phyloP scores from a whole-genome alignment of 2,113 vertebrate species.

The Mionectes macconnelli region DNA sequence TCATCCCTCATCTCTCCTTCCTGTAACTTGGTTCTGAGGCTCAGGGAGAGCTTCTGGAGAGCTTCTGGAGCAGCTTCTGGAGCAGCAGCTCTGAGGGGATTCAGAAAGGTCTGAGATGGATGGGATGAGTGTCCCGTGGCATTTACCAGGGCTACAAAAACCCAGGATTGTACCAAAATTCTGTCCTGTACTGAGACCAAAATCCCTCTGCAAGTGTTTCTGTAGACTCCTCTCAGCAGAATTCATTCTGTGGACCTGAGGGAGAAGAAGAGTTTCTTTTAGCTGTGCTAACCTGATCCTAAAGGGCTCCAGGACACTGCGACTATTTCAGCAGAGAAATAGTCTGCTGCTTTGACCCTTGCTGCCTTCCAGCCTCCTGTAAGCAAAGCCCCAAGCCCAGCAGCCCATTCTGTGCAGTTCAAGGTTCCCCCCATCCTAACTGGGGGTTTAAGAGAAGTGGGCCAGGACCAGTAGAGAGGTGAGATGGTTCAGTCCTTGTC shows the following conservation, averaged over 20 bases:
- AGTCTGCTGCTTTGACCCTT: not conserved
- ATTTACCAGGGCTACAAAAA: not conserved
- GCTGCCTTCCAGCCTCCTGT: not conserved
- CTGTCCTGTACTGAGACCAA: not conserved
- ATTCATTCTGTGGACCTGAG: not conserved
- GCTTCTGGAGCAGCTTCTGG: too few species aligned
- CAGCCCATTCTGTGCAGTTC: rapidly evolving
- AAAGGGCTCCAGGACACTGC: not conserved
- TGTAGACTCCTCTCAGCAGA: not conserved
- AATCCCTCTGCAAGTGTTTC: not conserved
- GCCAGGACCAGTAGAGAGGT: not conserved
- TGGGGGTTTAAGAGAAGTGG: not conserved
- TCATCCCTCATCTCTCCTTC: not conserved
- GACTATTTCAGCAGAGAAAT: not conserved
- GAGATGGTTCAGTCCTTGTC: not conserved
- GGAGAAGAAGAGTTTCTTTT: not conserved
- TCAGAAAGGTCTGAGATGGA: not conserved
- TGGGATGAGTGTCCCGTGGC: not conserved
- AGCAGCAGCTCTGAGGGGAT: not conserved
- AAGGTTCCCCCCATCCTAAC: not conserved
- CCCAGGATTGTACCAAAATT: not conserved
- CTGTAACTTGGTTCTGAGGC: not conserved
- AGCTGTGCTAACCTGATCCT: not conserved
- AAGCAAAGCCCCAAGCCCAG: not conserved
- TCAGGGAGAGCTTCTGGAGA: not conserved